These are phyloP conservation scores for Argyresthia goedartella DNA, from an alignment of 2,888 invertebrate genomes.

Conservation along the genomic window DNA sequence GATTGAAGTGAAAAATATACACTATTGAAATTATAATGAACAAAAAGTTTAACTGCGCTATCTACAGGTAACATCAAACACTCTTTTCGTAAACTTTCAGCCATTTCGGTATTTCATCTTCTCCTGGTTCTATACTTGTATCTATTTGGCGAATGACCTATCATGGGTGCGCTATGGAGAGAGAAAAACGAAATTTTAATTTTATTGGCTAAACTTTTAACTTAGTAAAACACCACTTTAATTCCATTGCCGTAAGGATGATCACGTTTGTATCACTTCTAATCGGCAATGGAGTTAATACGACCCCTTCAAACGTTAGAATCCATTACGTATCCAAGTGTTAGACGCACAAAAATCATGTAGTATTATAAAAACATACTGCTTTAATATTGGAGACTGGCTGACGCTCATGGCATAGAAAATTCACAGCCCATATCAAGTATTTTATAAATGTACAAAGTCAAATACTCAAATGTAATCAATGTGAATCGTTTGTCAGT, in stretches of 20 bases:
- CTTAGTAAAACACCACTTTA: constrained; percentile 46
- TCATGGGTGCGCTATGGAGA: constrained; percentile 62
- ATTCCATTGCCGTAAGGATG: constrained; percentile 12
- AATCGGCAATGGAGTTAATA: constrained; percentile 4
- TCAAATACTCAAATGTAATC: no score
- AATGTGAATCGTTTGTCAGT: background rate
- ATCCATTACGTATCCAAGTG: constrained; percentile 7
- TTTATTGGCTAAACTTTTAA: constrained; percentile 1
- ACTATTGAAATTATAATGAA: constrained; percentile 44
- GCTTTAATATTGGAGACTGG: no score
- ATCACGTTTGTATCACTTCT: no score
- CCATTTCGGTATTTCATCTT: constrained; percentile 7
- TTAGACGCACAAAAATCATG: constrained; percentile 21
- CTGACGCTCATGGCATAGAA: no score
- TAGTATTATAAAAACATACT: background rate
- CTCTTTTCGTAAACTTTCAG: constrained; percentile 11
- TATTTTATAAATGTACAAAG: background rate
- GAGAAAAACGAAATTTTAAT: constrained; percentile 29
- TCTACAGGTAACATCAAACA: constrained; percentile 33
- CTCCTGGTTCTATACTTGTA: constrained; percentile 58
- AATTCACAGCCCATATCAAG: background rate
- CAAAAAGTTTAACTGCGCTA: constrained; percentile 42
- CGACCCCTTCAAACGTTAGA: constrained; percentile 11
- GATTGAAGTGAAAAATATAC: constrained; percentile 14
- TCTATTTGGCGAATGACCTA: constrained; percentile 59